phyloP scores from a whole-genome alignment of 2,888 invertebrate genomes.

The Polia nebulosa region DNA sequence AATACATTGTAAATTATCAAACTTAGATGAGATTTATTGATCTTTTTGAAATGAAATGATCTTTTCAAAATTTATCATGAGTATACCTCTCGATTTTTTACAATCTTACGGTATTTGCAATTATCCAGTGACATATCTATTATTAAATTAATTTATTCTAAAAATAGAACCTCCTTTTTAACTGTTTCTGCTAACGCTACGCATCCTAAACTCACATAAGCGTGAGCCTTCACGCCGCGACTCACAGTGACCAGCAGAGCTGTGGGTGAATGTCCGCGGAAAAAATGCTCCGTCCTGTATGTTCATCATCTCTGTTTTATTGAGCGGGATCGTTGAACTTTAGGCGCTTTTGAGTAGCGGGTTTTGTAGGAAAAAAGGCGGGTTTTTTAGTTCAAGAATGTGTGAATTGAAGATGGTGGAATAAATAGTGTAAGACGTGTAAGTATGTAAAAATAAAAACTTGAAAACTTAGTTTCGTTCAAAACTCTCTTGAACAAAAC shows the following conservation, averaged over 20 bases:
- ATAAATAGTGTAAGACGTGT: not conserved
- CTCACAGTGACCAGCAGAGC: slow-evolving; percentile 51
- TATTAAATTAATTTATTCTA: not conserved
- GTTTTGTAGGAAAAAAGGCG: not conserved
- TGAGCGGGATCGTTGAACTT: slow-evolving; percentile 32
- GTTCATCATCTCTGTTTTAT: slow-evolving; percentile 46
- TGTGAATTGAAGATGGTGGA: not conserved
- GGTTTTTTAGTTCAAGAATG: slow-evolving; percentile 9
- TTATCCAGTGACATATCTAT: too few relatives aligned
- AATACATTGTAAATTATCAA: too few relatives aligned
- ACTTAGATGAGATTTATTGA: too few relatives aligned
- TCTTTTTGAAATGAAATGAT: too few relatives aligned
- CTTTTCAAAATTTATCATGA: too few relatives aligned
- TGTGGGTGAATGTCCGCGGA: slow-evolving; percentile 47
- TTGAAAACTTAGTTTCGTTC: too few relatives aligned
- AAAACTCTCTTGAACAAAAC: too few relatives aligned
- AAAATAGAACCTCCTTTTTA: slow-evolving; percentile 10
- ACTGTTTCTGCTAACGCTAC: slow-evolving; percentile 61
- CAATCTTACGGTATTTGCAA: too few relatives aligned
- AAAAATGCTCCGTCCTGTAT: slow-evolving; percentile 42
- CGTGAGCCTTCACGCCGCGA: slow-evolving; percentile 62
- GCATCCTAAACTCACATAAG: slow-evolving; percentile 68
- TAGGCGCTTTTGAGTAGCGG: slow-evolving; percentile 15
- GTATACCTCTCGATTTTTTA: too few relatives aligned
- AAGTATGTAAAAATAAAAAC: too few relatives aligned